Conservation (phyloP, 2,113 vertebrate genomes). For the Pavo muticus region DNA sequence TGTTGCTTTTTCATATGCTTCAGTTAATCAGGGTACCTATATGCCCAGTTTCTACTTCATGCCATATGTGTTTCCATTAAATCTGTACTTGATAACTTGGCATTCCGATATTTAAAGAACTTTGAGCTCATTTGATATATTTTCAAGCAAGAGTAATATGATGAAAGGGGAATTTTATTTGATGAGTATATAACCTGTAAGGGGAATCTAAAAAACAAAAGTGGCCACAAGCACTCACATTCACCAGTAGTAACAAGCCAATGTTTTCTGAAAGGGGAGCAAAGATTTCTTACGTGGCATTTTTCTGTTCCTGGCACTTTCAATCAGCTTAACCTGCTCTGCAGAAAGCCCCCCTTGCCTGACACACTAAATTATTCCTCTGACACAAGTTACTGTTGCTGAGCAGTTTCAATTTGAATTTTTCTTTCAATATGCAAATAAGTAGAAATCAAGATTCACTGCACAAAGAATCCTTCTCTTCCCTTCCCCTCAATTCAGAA, state of each 20-base stretch:
- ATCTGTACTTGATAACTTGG: constrained; percentile 12
- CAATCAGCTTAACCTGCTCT: neutral
- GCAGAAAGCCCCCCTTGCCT: neutral
- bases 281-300: neutral
- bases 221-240: neutral
- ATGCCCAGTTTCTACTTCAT: constrained; percentile 26
- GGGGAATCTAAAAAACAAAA: neutral
- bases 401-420: neutral
- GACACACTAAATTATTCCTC: neutral
- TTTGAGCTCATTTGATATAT: constrained; percentile 2
- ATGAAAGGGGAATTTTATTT: neutral
- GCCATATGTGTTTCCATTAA: constrained; percentile 40
- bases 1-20: constrained; percentile 46
- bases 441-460: neutral
- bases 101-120: constrained; percentile 50
- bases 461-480: neutral
- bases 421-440: neutral
- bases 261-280: neutral
- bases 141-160: neutral
- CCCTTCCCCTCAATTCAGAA: constrained; percentile 1
- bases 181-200: neutral
- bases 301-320: neutral
- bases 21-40: constrained; percentile 52
- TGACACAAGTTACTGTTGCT: neutral
- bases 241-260: neutral